Base-by-base conservation (phyloP, 2,113 vertebrate genomes). In the Psophia crepitans region DNA sequence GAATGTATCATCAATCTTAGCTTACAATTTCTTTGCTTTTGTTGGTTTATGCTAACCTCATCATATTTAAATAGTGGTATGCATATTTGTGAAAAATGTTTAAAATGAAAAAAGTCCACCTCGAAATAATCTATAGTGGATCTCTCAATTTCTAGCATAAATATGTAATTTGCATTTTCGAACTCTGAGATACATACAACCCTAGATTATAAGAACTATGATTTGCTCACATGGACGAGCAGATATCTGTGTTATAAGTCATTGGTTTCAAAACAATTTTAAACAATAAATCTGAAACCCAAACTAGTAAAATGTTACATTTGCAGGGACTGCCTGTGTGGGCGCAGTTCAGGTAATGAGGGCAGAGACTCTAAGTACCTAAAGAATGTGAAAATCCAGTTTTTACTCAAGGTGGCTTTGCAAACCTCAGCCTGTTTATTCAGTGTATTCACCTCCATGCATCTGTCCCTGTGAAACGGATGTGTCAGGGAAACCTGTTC, bases 231-330 rank as follows among this genome's bases (percentile, higher is more conserved):
- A 2, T 28, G 49, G 87, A 70, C 4, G 5, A 95, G 20, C 41
- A 58, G 27, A 76, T 41, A 64, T 80, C 63, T 90, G n/a, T 63
- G 54, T 30, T 85, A 8, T 28, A 94, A 75, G 37, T 75, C 48
- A 28, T 53, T 69, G 57, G 51, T 73, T 95, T 83, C 54, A 60
- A 96, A 83, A 46, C 20, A 30, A 61, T 48, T 88, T 93, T 32
- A 90, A 97, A 96, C 43, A 90, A 89, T 78, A 91, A 89, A 70
- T 80, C 60, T 64, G 73, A 94, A 94, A 74, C 16, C 33, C 44
- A 69, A 1, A 73, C 65, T 68, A 87, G 39, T 53, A 60, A 84
- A 76, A 84, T 24, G 43, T 12, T 68, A 53, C 32, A 23, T 53
- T 82, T 63, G 2, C 44, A 79, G 57, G 26, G 56, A 44, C 35